Evolutionary conservation across 2,888 invertebrate species (phyloP).

Genomic region (Lasioglossum oenotherae): DNA sequence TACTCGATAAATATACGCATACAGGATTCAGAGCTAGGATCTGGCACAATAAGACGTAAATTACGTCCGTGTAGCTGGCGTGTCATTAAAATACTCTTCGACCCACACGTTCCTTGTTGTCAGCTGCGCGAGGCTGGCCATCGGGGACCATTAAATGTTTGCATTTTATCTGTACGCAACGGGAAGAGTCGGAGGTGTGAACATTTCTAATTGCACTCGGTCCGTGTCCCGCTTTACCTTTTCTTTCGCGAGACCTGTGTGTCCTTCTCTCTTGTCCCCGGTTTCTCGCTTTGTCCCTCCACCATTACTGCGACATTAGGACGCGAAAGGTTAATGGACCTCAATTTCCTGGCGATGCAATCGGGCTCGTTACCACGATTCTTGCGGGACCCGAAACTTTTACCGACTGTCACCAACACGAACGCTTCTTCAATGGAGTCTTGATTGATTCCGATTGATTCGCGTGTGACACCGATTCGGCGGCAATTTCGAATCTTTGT

Average conservation of each 20-base stretch:
- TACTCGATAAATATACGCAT: slow-evolving; percentile 46
- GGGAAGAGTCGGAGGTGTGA: slow-evolving; percentile 49
- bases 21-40: slow-evolving; percentile 8
- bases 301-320: slow-evolving; percentile 25
- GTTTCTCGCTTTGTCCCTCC: neutral
- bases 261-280: neutral
- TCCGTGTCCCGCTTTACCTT: neutral
- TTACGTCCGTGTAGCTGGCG: slow-evolving; percentile 46
- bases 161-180: slow-evolving; percentile 41
- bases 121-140: slow-evolving; percentile 10
- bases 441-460: neutral
- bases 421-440: neutral
- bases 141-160: slow-evolving; percentile 35
- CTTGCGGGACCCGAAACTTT: slow-evolving; percentile 3
- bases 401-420: neutral
- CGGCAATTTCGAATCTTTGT: neutral
- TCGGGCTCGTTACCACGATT: slow-evolving; percentile 19
- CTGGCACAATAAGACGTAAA: slow-evolving; percentile 55
- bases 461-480: neutral
- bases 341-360: slow-evolving; percentile 46
- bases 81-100: slow-evolving; percentile 55
- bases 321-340: slow-evolving; percentile 54
- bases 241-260: neutral
- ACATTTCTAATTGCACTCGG: slow-evolving; percentile 58
- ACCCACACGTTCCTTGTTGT: slow-evolving; percentile 44